Evolutionary conservation across 2,797 vertebrate genomes (phyloP).

Genomic region (Tapera naevia): DNA sequence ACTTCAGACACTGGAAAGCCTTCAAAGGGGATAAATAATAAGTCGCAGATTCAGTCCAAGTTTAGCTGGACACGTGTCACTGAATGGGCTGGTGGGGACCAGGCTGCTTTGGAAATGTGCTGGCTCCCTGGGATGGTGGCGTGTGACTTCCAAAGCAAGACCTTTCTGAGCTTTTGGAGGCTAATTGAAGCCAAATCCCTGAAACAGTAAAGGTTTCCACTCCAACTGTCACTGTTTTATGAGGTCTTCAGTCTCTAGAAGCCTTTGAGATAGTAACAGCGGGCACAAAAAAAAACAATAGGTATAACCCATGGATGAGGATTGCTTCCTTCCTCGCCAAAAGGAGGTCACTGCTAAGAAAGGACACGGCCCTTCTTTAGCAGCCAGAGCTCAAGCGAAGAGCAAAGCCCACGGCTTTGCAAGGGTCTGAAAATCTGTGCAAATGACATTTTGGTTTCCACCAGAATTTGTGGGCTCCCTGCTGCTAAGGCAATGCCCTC

Average conservation of each 20-base stretch:
- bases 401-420: neutral
- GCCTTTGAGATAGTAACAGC: neutral
- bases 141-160: neutral
- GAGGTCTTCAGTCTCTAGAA: neutral
- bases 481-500: neutral
- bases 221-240: neutral
- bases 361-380: neutral
- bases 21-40: neutral
- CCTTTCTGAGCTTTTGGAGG: neutral
- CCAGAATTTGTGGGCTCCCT: neutral
- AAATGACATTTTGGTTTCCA: neutral
- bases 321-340: neutral
- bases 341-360: neutral
- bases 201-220: neutral
- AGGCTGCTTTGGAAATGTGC: neutral
- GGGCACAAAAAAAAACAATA: neutral
- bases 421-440: neutral
- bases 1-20: neutral
- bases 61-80: rapidly evolving
- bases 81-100: neutral
- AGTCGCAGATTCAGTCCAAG: neutral
- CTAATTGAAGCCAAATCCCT: neutral
- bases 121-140: neutral
- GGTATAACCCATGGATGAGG: rapidly evolving
- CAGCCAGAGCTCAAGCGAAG: neutral